Evolutionary conservation across 1,140 invertebrate species (phyloP).

Genomic region (Habropoda laboriosa): DNA sequence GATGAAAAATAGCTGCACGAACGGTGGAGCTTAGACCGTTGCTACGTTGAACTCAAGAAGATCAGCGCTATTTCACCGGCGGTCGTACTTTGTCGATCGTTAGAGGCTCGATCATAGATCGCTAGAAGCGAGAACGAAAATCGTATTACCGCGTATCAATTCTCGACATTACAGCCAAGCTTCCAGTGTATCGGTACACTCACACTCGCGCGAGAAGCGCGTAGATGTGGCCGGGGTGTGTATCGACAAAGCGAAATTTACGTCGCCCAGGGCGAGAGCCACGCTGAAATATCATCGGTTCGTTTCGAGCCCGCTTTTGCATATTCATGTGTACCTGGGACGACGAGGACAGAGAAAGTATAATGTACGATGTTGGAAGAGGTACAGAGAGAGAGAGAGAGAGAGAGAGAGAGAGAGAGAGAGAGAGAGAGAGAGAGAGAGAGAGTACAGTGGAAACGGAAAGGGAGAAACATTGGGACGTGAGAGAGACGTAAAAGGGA

Average conservation of each 20-base stretch:
- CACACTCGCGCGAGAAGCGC: background rate
- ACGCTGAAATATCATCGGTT: slow-evolving; percentile 72
- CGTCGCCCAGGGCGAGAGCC: slow-evolving; percentile 54
- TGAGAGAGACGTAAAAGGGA: background rate
- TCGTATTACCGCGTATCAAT: slow-evolving; percentile 40
- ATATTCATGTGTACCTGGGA: slow-evolving; percentile 70
- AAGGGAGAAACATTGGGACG: background rate
- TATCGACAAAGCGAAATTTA: slow-evolving; percentile 69
- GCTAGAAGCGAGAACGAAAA: slow-evolving; percentile 1
- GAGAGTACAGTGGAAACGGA: background rate
- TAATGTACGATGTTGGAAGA: too few species aligned
- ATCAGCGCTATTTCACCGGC: background rate
- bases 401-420: background rate
- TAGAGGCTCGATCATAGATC: slow-evolving; percentile 22
- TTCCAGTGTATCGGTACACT: background rate
- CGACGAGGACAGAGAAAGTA: background rate
- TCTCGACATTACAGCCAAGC: background rate
- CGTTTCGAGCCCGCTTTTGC: slow-evolving; percentile 68
- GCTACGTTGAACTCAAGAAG: background rate
- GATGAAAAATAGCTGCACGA: background rate
- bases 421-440: slow-evolving; percentile 25
- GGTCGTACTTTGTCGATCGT: background rate
- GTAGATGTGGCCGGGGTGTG: background rate
- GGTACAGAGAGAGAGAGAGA: too few species aligned
- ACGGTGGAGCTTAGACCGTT: too few species aligned